Evolutionary conservation across 2,888 invertebrate genomes (phyloP).

Genomic region (Anagyrus pseudococci): DNA sequence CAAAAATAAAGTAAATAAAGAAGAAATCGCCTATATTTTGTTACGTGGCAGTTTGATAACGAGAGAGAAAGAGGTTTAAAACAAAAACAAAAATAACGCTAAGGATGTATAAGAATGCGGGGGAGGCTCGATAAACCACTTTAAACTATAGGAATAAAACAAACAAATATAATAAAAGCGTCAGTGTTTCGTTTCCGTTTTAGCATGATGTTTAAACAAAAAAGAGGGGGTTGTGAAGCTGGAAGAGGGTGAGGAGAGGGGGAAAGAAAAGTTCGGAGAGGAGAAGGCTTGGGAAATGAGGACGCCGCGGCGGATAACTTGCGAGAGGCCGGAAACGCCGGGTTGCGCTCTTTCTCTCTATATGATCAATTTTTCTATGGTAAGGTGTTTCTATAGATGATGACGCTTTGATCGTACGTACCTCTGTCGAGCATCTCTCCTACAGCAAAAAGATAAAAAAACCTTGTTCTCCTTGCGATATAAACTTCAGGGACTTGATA

Average conservation of each 20-base stretch:
- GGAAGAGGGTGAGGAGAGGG: no score
- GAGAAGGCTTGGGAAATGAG: no score
- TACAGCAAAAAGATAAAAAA: no score
- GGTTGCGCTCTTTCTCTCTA: slow-evolving; percentile 51
- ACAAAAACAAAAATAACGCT: background rate
- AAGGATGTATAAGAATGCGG: slow-evolving; percentile 12
- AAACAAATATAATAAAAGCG: no score
- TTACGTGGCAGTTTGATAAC: slow-evolving; percentile 31
- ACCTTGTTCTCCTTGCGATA: slow-evolving; percentile 39
- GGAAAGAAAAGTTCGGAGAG: background rate
- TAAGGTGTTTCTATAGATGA: slow-evolving; percentile 46
- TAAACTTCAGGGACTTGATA: slow-evolving; percentile 28
- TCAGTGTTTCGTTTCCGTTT: no score
- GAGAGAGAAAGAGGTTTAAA: slow-evolving; percentile 4
- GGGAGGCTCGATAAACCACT: slow-evolving; percentile 32
- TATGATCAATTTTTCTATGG: slow-evolving; percentile 47
- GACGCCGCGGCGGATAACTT: slow-evolving; percentile 52
- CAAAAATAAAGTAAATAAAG: slow-evolving; percentile 8
- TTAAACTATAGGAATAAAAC: slow-evolving; percentile 17
- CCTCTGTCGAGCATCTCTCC: slow-evolving; percentile 39
- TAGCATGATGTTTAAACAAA: no score
- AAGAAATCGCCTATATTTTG: slow-evolving; percentile 39
- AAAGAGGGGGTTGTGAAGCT: background rate
- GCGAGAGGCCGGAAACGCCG: slow-evolving; percentile 49
- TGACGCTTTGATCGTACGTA: slow-evolving; percentile 49